Evolutionary conservation across 2,888 invertebrate genomes (phyloP), one percentile per base, ranked within the genome.

Genomic region (Fragum whitleyi): DNA sequence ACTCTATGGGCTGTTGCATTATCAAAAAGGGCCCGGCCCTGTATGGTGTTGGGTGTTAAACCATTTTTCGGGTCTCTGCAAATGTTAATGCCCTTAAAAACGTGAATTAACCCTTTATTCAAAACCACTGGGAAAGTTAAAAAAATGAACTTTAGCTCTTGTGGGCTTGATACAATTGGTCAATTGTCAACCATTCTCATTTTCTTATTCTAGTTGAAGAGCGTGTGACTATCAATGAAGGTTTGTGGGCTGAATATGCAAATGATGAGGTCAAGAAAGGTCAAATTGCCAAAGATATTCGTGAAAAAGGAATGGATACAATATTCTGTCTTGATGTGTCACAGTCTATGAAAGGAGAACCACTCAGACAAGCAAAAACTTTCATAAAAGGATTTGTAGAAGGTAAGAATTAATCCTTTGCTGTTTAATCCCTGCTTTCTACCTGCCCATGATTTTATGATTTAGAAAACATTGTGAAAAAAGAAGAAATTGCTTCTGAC

Each of bases 291-390:
- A 70, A 61, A 16, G 71, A 79, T 14, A 67, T 79, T 11, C 59
- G 79, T 23, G 79, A 77, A 26, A 71, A 61, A 11, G 83, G 83
- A 1, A 78, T 83, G 73, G 83, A 83, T 47, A 83, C 80, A 16
- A 69, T 83, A 3, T 65, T 83, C 42, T 80, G 80, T 36, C 39
- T 83, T 23, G 83, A 83, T 70, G 32, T 83, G 0, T 83, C 83
- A 16, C 36, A 29, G 19, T 83, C 83, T 23, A 83, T 83, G 80
- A 80, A 65, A 42, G 83, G 83, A 14, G 59, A 39, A 53, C 77
- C 78, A 3, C 78, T 80, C 74, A 53, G 76, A n/a, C 80, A 78
- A 26, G 80, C 83, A 0, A 51, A 39, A 11, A 61, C 55, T 2
- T 83, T 83, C 57, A 71, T 80, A 21, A 74, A n/a, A 14, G 71